Conservation (phyloP, 2,888 invertebrate genomes). For the Trichogramma dendrolimi region DNA sequence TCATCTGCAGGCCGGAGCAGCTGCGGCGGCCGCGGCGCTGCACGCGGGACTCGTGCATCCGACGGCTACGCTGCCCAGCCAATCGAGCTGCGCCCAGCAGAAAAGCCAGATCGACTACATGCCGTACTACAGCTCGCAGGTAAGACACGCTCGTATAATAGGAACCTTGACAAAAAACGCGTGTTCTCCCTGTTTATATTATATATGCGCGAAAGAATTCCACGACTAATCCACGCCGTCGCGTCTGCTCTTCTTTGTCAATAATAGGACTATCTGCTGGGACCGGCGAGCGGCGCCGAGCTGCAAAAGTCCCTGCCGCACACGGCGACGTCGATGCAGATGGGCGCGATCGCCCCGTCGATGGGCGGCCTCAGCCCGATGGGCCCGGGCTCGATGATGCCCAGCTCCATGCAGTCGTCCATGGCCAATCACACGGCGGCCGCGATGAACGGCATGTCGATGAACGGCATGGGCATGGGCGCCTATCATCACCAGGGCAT, state of each 20-base stretch:
- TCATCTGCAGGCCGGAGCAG: constrained; percentile 37
- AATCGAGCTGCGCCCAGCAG: constrained; percentile 49
- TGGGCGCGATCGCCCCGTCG: constrained; percentile 49
- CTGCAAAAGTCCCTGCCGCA: constrained; percentile 49
- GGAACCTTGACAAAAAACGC: not conserved
- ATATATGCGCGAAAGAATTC: no score
- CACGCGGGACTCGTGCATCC: constrained; percentile 47
- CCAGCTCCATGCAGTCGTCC: constrained; percentile 45
- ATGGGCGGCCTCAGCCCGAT: constrained; percentile 50
- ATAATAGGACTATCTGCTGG: constrained; percentile 47
- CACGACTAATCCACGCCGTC: no score
- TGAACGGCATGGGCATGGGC: constrained; percentile 48
- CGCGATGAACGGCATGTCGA: constrained; percentile 48
- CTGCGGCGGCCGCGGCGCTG: constrained; percentile 32
- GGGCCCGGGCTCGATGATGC: constrained; percentile 48
- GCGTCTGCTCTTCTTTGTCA: no score
- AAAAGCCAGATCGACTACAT: constrained; percentile 50
- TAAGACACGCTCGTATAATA: constrained; percentile 22
- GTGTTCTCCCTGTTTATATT: no score
- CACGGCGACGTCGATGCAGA: constrained; percentile 50
- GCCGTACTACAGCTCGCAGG: constrained; percentile 51
- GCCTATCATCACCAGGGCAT: constrained; percentile 45
- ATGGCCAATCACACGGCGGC: constrained; percentile 41
- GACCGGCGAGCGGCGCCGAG: constrained; percentile 47
- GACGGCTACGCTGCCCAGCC: constrained; percentile 46